Conservation (phyloP, 2,888 invertebrate genomes). For the Caenorhabditis uteleia region DNA sequence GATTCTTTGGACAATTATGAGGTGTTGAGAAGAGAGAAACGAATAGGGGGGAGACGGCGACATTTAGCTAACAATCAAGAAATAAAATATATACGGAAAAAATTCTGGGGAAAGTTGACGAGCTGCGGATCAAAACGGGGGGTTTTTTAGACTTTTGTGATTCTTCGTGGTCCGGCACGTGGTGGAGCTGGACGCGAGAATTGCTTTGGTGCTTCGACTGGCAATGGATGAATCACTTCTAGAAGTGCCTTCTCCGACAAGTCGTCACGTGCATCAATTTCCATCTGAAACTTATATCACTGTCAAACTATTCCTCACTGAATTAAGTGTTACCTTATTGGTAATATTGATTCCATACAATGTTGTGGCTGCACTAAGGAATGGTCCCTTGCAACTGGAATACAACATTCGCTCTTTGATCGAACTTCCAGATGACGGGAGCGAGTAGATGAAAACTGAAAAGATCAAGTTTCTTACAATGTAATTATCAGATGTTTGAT, state of each 20-base stretch:
- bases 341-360: slow-evolving; percentile 80
- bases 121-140: neutral
- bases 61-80: neutral
- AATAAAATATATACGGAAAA: neutral
- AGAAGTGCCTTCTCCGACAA: slow-evolving; percentile 93
- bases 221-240: slow-evolving; percentile 78
- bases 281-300: slow-evolving; percentile 69
- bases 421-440: slow-evolving; percentile 91
- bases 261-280: slow-evolving; percentile 87
- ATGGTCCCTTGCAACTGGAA: slow-evolving; percentile 92
- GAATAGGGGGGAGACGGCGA: neutral
- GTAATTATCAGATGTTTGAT: neutral
- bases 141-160: slow-evolving; percentile 59
- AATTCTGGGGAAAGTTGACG: neutral
- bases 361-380: slow-evolving; percentile 82
- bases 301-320: neutral
- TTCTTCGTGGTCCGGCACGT: slow-evolving; percentile 61
- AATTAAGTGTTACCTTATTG: slow-evolving; percentile 84
- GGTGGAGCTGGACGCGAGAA: slow-evolving; percentile 97
- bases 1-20: no score
- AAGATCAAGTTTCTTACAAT: no score
- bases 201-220: slow-evolving; percentile 75
- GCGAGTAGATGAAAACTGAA: slow-evolving; percentile 94
- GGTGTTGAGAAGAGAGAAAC: no score
- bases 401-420: slow-evolving; percentile 98